These are phyloP conservation scores for Heliconius hewitsoni DNA, from an alignment of 1,140 invertebrate species.

Conservation along the genomic window DNA sequence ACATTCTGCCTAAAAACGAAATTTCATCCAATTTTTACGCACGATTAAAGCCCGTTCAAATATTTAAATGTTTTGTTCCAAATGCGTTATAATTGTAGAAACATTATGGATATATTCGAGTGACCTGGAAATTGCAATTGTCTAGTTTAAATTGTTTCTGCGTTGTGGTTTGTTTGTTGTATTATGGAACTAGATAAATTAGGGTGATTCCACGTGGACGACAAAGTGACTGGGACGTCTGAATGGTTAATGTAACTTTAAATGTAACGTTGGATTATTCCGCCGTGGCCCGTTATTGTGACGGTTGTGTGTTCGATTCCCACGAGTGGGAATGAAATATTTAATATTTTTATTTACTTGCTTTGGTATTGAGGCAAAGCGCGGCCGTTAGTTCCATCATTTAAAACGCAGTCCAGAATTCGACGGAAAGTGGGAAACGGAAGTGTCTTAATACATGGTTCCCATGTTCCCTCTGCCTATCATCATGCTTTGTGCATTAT, in stretches of 20 bases:
- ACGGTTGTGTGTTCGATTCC: too few species aligned
- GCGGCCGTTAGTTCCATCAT: too few species aligned
- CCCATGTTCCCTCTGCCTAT: too few species aligned
- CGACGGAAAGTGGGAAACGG: too few species aligned
- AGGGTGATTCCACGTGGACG: neutral
- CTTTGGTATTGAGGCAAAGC: too few species aligned
- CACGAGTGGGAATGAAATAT: too few species aligned
- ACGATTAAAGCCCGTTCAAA: constrained; percentile 9
- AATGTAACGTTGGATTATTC: too few species aligned
- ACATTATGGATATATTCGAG: constrained; percentile 28
- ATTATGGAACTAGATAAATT: constrained; percentile 22
- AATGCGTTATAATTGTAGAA: constrained; percentile 10
- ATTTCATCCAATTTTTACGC: neutral
- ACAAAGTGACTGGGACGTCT: neutral
- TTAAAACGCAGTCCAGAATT: too few species aligned
- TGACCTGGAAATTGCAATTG: constrained; percentile 30
- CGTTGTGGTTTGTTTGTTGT: constrained; percentile 25
- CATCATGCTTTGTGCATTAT: too few species aligned
- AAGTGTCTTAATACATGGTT: too few species aligned
- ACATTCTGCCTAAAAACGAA: neutral
- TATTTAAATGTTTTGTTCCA: constrained; percentile 12
- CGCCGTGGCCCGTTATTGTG: too few species aligned
- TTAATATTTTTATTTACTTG: too few species aligned
- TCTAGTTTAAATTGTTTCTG: constrained; percentile 28
- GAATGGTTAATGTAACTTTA: neutral